Evolutionary conservation across 2,888 invertebrate species (phyloP).

Genomic region (Syritta pipiens): DNA sequence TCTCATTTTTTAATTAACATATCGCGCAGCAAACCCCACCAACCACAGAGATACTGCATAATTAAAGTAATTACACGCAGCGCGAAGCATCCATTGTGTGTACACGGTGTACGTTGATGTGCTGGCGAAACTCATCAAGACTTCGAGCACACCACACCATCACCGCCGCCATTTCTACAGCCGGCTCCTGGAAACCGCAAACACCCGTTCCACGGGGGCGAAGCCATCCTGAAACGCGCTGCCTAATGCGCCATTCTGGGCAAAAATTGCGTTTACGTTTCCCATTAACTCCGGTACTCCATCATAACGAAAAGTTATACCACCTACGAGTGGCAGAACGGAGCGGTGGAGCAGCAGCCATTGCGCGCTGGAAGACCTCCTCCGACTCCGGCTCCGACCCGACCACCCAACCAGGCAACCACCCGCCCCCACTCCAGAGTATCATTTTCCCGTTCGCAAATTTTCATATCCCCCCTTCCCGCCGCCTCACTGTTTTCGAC

Average conservation of each 20-base stretch:
- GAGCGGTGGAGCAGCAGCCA: not conserved
- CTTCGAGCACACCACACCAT: slow-evolving; percentile 3
- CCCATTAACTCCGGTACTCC: slow-evolving; percentile 69
- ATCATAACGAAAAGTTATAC: slow-evolving; percentile 67
- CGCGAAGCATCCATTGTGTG: slow-evolving; percentile 54
- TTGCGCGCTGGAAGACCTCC: too few relatives aligned
- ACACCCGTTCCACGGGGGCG: slow-evolving; percentile 23
- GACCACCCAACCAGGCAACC: not conserved
- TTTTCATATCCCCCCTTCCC: slow-evolving; percentile 51
- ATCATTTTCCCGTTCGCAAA: slow-evolving; percentile 69
- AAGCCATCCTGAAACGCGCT: slow-evolving; percentile 29
- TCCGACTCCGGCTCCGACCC: not conserved
- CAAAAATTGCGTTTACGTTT: slow-evolving; percentile 69
- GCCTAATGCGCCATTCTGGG: slow-evolving; percentile 63
- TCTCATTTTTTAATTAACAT: slow-evolving; percentile 69
- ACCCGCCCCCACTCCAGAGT: slow-evolving; percentile 6
- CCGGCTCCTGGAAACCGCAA: slow-evolving; percentile 40
- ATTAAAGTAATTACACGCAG: slow-evolving; percentile 68
- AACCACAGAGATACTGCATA: slow-evolving; percentile 64
- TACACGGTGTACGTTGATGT: slow-evolving; percentile 26
- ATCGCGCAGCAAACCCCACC: slow-evolving; percentile 47
- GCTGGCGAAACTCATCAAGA: slow-evolving; percentile 64
- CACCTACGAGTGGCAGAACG: slow-evolving; percentile 5
- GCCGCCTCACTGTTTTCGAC: slow-evolving; percentile 1
- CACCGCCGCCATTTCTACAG: not conserved